A percentile compares a stretch with the other conserved stretches of the same genome.
Evolutionary conservation across 2,113 vertebrate species (phyloP).

Genomic region (Cebidichthys violaceus): DNA sequence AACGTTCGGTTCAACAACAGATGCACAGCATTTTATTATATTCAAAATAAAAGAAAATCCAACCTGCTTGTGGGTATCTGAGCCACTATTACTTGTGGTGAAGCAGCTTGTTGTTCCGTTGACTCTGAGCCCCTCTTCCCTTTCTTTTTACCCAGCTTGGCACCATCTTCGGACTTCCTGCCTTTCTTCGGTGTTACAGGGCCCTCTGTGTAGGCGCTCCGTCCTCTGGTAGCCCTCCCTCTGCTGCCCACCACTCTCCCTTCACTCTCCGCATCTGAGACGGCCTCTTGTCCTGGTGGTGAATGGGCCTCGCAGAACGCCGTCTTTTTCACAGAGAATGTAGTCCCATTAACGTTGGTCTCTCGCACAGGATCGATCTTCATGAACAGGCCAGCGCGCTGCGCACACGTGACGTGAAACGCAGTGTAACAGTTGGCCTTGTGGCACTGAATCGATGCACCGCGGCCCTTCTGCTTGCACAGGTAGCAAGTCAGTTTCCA

Average conservation of each 20-base stretch:
- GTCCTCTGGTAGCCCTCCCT: constrained; percentile 79
- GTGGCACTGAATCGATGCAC: constrained; percentile 97
- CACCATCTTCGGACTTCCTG: constrained; percentile 81
- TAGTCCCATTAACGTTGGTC: constrained; percentile 93
- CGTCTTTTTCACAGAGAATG: constrained; percentile 96
- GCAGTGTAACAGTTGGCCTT: constrained; percentile 99
- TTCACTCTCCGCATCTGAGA: constrained; percentile 77
- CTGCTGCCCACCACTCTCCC: constrained; percentile 82
- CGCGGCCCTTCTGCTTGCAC: constrained; percentile 95
- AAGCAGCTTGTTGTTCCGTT: constrained; percentile 59
- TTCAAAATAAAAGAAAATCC: constrained; percentile 33
- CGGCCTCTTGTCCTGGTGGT: constrained; percentile 82
- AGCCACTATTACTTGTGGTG: constrained; percentile 86
- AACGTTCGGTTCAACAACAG: background rate
- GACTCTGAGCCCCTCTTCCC: constrained; percentile 86
- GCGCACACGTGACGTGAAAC: constrained; percentile 97
- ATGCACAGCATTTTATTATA: background rate
- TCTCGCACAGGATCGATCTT: constrained; percentile 98
- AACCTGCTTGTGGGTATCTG: constrained; percentile 95
- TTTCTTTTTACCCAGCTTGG: constrained; percentile 89
- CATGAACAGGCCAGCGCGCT: constrained; percentile 96
- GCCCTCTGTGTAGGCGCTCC: constrained; percentile 80
- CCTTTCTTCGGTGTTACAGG: constrained; percentile 76
- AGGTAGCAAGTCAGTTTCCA: constrained; percentile 98
- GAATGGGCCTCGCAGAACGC: constrained; percentile 95